Conservation (phyloP, 2,113 vertebrate genomes). For the Boleophthalmus pectinirostris region DNA sequence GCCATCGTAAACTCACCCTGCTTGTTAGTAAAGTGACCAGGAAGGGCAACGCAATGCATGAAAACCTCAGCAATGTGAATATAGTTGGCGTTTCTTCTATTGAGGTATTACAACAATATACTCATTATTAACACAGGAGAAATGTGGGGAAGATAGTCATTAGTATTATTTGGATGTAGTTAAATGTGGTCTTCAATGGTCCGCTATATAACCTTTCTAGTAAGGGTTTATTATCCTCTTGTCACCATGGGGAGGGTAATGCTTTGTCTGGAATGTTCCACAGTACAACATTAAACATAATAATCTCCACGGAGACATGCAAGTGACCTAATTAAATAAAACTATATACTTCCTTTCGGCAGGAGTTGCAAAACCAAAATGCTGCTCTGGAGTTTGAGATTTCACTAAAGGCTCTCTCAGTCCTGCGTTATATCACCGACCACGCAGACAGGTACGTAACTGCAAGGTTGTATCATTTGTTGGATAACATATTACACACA, state of each 20-base stretch:
- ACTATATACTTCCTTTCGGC: background rate
- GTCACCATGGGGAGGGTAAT: too few species aligned
- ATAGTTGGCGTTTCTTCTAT: constrained; percentile 62
- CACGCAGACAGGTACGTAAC: constrained; percentile 82
- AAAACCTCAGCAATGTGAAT: constrained; percentile 20
- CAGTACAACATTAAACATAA: too few species aligned
- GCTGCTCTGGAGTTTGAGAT: constrained; percentile 89
- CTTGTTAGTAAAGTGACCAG: constrained; percentile 71
- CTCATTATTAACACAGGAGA: background rate
- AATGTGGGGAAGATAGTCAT: too few species aligned
- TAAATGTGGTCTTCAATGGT: too few species aligned
- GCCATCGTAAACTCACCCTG: constrained; percentile 89
- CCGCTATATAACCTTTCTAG: too few species aligned
- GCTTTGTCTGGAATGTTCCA: too few species aligned
- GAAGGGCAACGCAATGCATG: constrained; percentile 1
- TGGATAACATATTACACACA: background rate
- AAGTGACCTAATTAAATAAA: background rate
- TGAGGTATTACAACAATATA: constrained; percentile 48
- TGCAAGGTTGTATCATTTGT: background rate
- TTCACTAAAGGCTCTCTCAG: constrained; percentile 87
- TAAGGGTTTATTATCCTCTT: too few species aligned
- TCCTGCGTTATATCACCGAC: constrained; percentile 91
- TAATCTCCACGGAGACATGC: too few species aligned
- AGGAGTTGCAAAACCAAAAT: constrained; percentile 87
- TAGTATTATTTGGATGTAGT: too few species aligned